Percentiles rank a stretch among this genome's conserved stretches.
These are phyloP conservation scores for Fregetta grallaria DNA, from an alignment of 2,113 vertebrate genomes.

Conservation along the genomic window DNA sequence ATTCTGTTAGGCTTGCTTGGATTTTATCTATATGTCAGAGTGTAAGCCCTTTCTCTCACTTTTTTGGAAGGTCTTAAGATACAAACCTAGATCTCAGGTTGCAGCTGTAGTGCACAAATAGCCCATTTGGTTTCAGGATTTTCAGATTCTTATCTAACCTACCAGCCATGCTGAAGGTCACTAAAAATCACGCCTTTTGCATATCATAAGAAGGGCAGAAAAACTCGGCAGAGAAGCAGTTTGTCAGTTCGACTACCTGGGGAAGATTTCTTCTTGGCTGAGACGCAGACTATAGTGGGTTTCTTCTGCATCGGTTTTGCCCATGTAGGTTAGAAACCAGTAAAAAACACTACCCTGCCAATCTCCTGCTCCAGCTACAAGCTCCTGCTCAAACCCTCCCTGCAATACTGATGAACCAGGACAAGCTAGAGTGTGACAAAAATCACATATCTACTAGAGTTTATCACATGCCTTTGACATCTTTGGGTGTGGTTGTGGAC, in stretches of 20 bases:
- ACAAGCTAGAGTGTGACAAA: neutral
- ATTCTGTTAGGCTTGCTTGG: neutral
- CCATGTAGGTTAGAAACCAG: neutral
- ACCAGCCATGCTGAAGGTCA: neutral
- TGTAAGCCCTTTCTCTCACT: neutral
- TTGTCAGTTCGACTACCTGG: neutral
- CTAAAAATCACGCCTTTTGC: neutral
- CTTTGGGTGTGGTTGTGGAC: neutral
- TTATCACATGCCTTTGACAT: neutral
- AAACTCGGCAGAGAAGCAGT: neutral
- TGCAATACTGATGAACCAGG: neutral
- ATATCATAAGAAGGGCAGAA: neutral
- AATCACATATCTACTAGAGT: neutral
- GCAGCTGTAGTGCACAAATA: neutral
- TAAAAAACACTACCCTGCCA: neutral
- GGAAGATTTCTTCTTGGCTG: neutral
- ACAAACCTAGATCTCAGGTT: neutral
- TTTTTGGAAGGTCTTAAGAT: neutral
- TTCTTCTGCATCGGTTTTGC: neutral
- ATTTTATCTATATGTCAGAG: neutral
- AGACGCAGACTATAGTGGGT: neutral
- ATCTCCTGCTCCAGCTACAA: neutral
- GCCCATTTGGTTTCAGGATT: neutral
- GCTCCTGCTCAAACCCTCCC: neutral
- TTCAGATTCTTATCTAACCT: neutral